A percentile compares a stretch with the other conserved stretches of the same genome.
Conservation (phyloP, 2,888 invertebrate species). For the Chorisops tibialis region DNA sequence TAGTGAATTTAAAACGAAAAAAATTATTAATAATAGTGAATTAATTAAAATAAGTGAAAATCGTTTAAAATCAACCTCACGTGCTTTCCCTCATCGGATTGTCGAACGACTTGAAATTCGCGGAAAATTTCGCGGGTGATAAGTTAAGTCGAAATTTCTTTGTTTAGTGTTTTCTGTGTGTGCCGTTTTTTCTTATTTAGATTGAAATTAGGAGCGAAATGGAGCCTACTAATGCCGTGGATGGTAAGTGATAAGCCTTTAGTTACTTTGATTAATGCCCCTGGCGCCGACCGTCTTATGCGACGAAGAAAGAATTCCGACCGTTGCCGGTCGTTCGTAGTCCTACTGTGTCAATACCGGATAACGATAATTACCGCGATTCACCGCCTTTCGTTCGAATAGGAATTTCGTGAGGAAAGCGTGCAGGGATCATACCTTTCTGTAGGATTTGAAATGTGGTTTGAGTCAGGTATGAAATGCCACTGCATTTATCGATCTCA, state of each 20-base stretch:
- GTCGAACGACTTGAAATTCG: conserved; percentile 10
- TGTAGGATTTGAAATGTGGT: no score
- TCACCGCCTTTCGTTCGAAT: no score
- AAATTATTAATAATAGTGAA: no score
- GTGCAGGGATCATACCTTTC: no score
- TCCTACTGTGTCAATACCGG: conserved; percentile 6
- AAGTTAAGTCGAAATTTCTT: neutral
- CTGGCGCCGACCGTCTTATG: conserved; percentile 10
- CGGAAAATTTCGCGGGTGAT: neutral
- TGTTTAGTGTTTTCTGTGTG: neutral
- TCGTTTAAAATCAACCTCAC: no score
- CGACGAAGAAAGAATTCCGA: neutral
- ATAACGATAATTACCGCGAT: conserved; percentile 12
- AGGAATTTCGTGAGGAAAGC: no score
- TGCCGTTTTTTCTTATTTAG: neutral
- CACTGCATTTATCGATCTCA: no score
- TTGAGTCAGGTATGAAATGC: no score
- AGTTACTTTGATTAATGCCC: conserved; percentile 1
- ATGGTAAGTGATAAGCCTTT: conserved; percentile 20
- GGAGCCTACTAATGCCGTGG: neutral
- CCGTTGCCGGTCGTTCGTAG: neutral
- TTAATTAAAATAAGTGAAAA: no score
- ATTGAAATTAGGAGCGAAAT: neutral
- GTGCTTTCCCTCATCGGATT: no score
- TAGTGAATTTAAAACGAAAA: no score